Percentiles rank a stretch among this genome's conserved stretches.
Evolutionary conservation across 2,888 invertebrate species (phyloP).

Genomic region (Polyommatus iphigenia): DNA sequence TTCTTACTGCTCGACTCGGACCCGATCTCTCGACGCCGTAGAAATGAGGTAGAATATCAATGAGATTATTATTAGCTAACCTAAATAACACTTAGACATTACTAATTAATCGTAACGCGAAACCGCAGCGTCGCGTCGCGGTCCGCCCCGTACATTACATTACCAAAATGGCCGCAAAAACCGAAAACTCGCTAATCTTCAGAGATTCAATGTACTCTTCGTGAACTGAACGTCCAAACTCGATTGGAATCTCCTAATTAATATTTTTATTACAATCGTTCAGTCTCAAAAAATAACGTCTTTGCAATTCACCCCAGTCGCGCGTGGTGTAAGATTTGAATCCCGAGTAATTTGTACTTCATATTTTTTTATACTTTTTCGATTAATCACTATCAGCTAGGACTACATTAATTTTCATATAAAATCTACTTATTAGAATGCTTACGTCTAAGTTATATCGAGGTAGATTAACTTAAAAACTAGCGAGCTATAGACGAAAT

Average conservation of each 20-base stretch:
- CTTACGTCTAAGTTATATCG: slow-evolving; percentile 71
- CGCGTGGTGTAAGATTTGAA: slow-evolving; percentile 59
- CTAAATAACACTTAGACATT: slow-evolving; percentile 69
- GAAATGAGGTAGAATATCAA: slow-evolving; percentile 70
- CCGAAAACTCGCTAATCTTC: slow-evolving; percentile 67
- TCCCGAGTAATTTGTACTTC: slow-evolving; percentile 80
- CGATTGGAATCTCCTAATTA: slow-evolving; percentile 45
- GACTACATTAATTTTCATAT: slow-evolving; percentile 72
- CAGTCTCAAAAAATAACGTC: slow-evolving; percentile 39
- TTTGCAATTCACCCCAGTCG: slow-evolving; percentile 45
- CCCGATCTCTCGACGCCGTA: slow-evolving; percentile 61
- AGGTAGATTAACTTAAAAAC: slow-evolving; percentile 78
- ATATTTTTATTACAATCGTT: slow-evolving; percentile 47
- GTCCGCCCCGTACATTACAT: slow-evolving; percentile 38
- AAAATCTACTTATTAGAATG: slow-evolving; percentile 77
- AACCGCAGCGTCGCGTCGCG: slow-evolving; percentile 55
- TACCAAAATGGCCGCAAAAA: slow-evolving; percentile 58
- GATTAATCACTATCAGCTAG: slow-evolving; percentile 65
- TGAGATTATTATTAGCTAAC: slow-evolving; percentile 74
- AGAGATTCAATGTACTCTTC: slow-evolving; percentile 69
- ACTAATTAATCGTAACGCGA: slow-evolving; percentile 54
- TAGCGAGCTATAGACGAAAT: slow-evolving; percentile 51
- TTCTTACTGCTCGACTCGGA: slow-evolving; percentile 65
- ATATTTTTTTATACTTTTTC: slow-evolving; percentile 61
- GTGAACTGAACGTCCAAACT: slow-evolving; percentile 43